Evolutionary conservation across 2,113 vertebrate species (phyloP).

Genomic region (Peucedramus taeniatus): DNA sequence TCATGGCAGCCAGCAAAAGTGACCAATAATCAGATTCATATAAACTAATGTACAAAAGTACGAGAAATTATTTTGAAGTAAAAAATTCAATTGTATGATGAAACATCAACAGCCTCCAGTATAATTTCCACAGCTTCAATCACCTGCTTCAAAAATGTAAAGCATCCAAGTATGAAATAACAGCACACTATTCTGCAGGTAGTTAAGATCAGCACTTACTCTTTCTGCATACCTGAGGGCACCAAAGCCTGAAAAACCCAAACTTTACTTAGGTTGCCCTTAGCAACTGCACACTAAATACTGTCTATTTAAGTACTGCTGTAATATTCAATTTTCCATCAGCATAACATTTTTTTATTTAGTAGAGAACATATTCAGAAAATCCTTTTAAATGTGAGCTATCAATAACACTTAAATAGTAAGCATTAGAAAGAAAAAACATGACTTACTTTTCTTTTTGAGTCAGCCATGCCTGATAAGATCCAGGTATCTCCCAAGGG

Average conservation of each 20-base stretch:
- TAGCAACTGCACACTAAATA: background rate
- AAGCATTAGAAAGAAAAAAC: slow-evolving; percentile 42
- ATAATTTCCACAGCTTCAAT: background rate
- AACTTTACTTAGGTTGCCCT: background rate
- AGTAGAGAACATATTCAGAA: slow-evolving; percentile 52
- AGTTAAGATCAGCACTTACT: background rate
- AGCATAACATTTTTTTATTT: slow-evolving; percentile 23
- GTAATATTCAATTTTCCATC: background rate
- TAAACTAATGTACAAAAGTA: background rate
- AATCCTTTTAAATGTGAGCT: slow-evolving; percentile 55
- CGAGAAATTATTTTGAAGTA: background rate
- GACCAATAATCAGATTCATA: background rate
- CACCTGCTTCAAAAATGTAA: background rate
- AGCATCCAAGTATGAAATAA: background rate
- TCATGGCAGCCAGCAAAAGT: background rate
- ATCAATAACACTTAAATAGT: slow-evolving; percentile 28
- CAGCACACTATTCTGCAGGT: background rate
- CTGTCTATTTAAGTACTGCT: background rate
- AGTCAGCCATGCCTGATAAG: slow-evolving; percentile 33
- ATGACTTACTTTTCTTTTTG: slow-evolving; percentile 20
- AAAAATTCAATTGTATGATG: background rate
- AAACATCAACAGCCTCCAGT: background rate
- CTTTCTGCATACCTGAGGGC: background rate
- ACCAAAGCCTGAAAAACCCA: background rate
- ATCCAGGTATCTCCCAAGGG: slow-evolving; percentile 24